Base-by-base conservation (phyloP, 2,888 invertebrate species). In the Chesias legatella region DNA sequence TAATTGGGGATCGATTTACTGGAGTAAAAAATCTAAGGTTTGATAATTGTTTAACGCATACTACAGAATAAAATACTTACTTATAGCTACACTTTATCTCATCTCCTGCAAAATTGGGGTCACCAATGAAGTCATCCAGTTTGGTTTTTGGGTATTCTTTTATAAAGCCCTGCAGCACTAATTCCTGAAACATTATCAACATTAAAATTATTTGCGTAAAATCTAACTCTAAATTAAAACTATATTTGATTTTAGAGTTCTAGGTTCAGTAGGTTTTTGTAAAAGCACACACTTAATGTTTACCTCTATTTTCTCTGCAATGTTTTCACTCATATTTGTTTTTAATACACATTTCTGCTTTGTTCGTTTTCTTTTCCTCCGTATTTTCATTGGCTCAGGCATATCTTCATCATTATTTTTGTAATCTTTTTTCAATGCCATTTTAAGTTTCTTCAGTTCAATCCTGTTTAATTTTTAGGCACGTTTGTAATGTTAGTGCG, bases 41-140 rank as follows among this genome's bases (percentile, higher is more conserved):
- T n/a, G n/a, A n/a, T n/a, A n/a, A n/a, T n/a, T n/a, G n/a, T n/a
- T n/a, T n/a, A n/a, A n/a, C n/a, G n/a, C n/a, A n/a, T n/a, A n/a
- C n/a, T n/a, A n/a, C n/a, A n/a, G n/a, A n/a, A n/a, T n/a, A 17
- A 5, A 17, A 17, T 3, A 47, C 69, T 66, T 54, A 83, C 83
- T 45, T 33, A 13, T 69, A 66, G 23, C 56, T 49, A 35, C 73
- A 73, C 8, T 79, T 73, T 3, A 73, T 40, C 36, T 74, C 73
- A n/a, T 76, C 75, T 10, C 82, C 84, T 11, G 62, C 70, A 35
- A 73, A 82, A 43, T 83, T 81, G 7, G 68, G 58, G 38, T 84
- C 84, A 4, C 82, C 84, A 7, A 68, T 46, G 35, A 77, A 83
- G 9, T 80, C 73, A 41, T 65, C 49, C 1, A 83, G 50, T 37